phyloP scores from a whole-genome alignment of 2,888 invertebrate genomes.

The Amiota mariae region DNA sequence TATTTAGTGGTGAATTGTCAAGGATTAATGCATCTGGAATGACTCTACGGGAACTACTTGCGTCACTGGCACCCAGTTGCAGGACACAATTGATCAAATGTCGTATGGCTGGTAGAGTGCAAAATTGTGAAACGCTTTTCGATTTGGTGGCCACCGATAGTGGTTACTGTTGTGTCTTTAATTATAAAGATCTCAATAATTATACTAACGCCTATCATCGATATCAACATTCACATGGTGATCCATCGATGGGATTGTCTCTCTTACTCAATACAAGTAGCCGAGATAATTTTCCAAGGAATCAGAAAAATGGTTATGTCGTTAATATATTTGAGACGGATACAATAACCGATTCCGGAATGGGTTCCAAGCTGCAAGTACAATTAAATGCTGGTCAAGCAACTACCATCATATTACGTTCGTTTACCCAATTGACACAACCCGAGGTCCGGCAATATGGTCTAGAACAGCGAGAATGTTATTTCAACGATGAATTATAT shows the following conservation, averaged over 20 bases:
- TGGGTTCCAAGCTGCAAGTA: conserved; percentile 47
- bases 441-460: conserved; percentile 46
- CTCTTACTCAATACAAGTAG: conserved; percentile 58
- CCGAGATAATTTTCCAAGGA: conserved; percentile 50
- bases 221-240: background rate
- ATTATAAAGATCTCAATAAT: conserved; percentile 44
- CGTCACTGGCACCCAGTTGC: conserved; percentile 59
- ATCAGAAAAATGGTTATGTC: conserved; percentile 51
- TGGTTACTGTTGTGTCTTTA: conserved; percentile 64
- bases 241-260: conserved; percentile 46
- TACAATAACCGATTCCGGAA: conserved; percentile 47
- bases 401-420: conserved; percentile 44
- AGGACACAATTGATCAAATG: conserved; percentile 57
- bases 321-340: conserved; percentile 56
- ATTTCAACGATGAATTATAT: conserved; percentile 55
- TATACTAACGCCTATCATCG: background rate
- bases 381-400: conserved; percentile 50
- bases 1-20: too few species aligned
- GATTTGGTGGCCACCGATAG: conserved; percentile 37
- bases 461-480: conserved; percentile 55
- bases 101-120: conserved; percentile 42
- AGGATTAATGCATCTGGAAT: too few species aligned
- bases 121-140: conserved; percentile 57
- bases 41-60: conserved; percentile 31
- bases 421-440: conserved; percentile 47